Evolutionary conservation across 2,797 vertebrate genomes (phyloP), one percentile per base, ranked within the genome.

Genomic region (Pipistrellus pipistrellus): DNA sequence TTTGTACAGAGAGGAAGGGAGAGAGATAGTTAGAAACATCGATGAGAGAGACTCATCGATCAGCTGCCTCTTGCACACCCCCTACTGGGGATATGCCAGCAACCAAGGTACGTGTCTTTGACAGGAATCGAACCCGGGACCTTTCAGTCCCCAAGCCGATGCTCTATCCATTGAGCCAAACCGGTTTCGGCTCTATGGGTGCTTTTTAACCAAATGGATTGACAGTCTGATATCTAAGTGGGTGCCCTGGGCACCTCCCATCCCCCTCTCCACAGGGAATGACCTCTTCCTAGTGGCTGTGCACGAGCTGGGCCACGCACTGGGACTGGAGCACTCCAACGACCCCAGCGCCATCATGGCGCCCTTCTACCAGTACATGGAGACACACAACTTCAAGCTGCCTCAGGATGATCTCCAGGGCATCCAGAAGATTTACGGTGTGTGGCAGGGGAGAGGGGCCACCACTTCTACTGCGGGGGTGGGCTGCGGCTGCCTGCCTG

Each of bases 341-440:
- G 99, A 99, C 73, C 99, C 99, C 83, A 99, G 99, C 1, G 99
- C 99, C 55, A 99, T 99, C 98, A 99, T 99, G 99, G 99, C 99
- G 12, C 99, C 99, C 51, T 99, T 99, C 98, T 99, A 99, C 97
- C 99, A 99, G 98, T 99, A 99, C 98, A 99, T 99, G 99, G 99
- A 99, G 97, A 99, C 99, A 0, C 99, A 99, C 98, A 99, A 99
- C 98, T 99, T 99, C 98, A 99, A 99, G 87, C 99, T 99, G 97
- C 99, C 99, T 53, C 98, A 99, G 96, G 99, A 99, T 53, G 99
- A 99, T 97, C 98, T 99, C 97, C 99, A 99, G 97, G 99, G 99
- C 95, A 99, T 99, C 84, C 99, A 99, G 98, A 99, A 99, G 94
- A 99, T 99, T 97, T 99, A 99, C 27, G 99, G 99, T 99, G 97